phyloP scores from a whole-genome alignment of 2,113 vertebrate species.

The Tor tambroides region DNA sequence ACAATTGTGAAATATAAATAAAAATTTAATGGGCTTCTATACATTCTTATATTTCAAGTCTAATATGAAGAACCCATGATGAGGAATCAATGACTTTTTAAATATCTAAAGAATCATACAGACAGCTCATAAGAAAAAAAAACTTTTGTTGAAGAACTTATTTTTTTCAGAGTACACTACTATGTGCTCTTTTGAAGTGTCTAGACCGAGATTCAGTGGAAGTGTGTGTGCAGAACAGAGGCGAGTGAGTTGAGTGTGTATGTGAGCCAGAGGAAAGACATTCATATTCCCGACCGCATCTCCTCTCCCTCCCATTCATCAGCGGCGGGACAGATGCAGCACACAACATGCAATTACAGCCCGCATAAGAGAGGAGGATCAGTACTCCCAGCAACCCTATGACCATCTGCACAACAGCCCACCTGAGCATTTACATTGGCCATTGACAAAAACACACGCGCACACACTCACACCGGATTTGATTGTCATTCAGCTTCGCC shows the following conservation, averaged over 20 bases:
- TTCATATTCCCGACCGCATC: constrained; percentile 42
- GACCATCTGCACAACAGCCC: background rate
- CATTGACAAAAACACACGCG: background rate
- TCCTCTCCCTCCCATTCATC: constrained; percentile 36
- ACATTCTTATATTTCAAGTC: background rate
- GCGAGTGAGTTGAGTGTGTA: background rate
- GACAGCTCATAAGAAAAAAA: background rate
- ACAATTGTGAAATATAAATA: background rate
- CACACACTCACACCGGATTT: background rate
- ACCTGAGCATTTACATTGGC: background rate
- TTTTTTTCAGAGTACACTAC: background rate
- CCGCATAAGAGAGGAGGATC: constrained; percentile 32
- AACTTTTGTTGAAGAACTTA: background rate
- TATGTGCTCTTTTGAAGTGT: constrained; percentile 17
- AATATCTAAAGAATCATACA: background rate
- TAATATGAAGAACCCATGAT: background rate
- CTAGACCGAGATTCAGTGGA: background rate
- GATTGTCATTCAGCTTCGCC: constrained; percentile 13
- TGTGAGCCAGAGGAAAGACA: background rate
- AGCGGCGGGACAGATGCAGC: constrained; percentile 37
- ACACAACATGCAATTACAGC: constrained; percentile 32
- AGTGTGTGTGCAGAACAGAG: background rate
- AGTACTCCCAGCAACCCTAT: constrained; percentile 1
- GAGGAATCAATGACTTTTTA: background rate
- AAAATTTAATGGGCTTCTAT: background rate